Base-by-base conservation (phyloP, 2,797 vertebrate species). In the Channallabes apus region DNA sequence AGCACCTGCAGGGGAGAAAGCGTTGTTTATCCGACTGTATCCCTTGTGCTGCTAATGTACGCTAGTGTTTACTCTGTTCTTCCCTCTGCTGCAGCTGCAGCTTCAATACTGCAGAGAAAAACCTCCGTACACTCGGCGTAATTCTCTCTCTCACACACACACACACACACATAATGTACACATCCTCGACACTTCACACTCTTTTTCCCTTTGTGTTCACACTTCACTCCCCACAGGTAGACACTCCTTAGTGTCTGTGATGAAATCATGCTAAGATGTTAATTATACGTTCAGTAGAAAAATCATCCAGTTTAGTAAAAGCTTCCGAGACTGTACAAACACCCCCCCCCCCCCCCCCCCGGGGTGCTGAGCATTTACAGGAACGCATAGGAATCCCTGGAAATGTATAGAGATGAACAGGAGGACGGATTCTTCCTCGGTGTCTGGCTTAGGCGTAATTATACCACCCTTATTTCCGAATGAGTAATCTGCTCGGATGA, bases 61-160 rank as follows among this genome's bases (percentile, higher is more conserved):
- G 56, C 71, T 46, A 56, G 62, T 82, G 78, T 83, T 86, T 87
- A 88, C 82, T 85, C 75, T 68, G 76, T 35, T 83, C 75, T 56
- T 64, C 73, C 6, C 77, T 41, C 20, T 56, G 76, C 62, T 35
- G 67, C 80, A 84, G 75, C 58, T 72, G 69, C 54, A 78, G 64
- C 71, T 86, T 38, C 58, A 64, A 64, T 24, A 69, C 71, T 65
- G 75, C 35, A 80, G 61, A n/a, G 58, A 58, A 54, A 56, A 62
- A 75, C 8, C 62, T 12, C 12, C 24, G 7, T 80, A 38, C 18
- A 11, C 59, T 15, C 59, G 1, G 22, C 0, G 8, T 1, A 56
- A 61, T 51, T 29, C 51, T 18, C 3, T 61, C 24, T 54, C 15
- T 24, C 4, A 68, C 41, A 67, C 12, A 67, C 15, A 56, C 41